Percentiles rank a stretch among this genome's conserved stretches.
These are phyloP conservation scores for Tachysurus fulvidraco DNA, from an alignment of 2,113 vertebrate species.

Conservation along the genomic window DNA sequence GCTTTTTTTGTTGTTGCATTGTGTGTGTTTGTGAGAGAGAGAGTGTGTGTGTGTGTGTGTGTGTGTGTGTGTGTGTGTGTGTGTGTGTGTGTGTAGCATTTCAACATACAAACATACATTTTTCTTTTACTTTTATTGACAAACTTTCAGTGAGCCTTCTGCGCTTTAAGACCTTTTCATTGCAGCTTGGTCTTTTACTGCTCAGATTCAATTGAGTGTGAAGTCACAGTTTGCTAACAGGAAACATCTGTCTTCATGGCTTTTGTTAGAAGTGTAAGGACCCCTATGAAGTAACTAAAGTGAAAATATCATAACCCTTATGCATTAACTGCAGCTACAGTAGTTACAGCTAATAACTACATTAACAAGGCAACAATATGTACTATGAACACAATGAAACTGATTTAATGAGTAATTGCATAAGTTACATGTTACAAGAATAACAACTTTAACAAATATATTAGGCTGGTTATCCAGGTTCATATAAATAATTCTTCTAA, in stretches of 20 bases:
- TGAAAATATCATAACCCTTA: no score
- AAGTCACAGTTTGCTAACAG: conserved; percentile 51
- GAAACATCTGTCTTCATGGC: conserved; percentile 50
- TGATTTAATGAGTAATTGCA: not conserved
- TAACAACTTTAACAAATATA: not conserved
- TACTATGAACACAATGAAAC: not conserved
- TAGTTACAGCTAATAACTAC: not conserved
- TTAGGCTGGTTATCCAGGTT: not conserved
- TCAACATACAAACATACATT: not conserved
- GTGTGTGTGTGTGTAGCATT: not conserved
- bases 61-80: not conserved
- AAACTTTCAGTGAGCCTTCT: not conserved
- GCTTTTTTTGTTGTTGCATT: not conserved
- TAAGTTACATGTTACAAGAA: no score
- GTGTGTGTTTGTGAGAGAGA: not conserved
- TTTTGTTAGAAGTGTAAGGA: not conserved
- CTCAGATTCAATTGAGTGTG: conserved; percentile 34
- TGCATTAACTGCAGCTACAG: not conserved
- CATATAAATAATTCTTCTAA: not conserved
- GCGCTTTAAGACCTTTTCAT: not conserved
- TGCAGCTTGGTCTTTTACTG: not conserved
- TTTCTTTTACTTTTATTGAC: not conserved
- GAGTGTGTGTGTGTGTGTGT: not conserved
- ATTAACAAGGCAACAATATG: not conserved
- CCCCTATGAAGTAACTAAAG: not conserved